Base-by-base conservation (phyloP, 2,797 vertebrate species). In the Thalassophryne amazonica region DNA sequence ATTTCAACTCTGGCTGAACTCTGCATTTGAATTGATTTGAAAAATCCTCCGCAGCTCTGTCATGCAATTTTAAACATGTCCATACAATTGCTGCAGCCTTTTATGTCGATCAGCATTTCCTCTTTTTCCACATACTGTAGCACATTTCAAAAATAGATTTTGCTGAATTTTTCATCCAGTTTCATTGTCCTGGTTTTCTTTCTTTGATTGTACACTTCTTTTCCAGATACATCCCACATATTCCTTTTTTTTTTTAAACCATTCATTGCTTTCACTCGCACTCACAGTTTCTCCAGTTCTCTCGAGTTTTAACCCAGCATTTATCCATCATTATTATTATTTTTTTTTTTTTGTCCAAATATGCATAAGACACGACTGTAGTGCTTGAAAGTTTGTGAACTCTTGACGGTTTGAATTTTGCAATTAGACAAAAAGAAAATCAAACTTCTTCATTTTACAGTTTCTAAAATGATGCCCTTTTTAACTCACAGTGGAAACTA, bases 1-100 rank as follows among this genome's bases (percentile, higher is more conserved):
- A 85, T 81, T 77, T 86, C 45, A 86, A 87, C 86, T 87, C 77
- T 74, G 38, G 58, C 60, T 87, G 86, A 88, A 88, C 84, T 69
- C 80, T 52, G 53, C 69, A 80, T 86, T 86, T 81, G 46, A 84
- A 87, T 85, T 81, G 80, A 85, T 85, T 85, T 84, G 82, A 88
- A 86, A 87, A 86, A 87, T 82, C 72, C 79, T 81, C 74, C 43
- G 31, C 75, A 84, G 69, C 69, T 56, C 47, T 16, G 56, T 80
- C 78, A 84, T 85, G 69, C 77, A 82, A 85, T 82, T 88, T 85
- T 80, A 81, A 85, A 84, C 51, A 69, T 43, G 42, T 69, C 80
- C 57, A 66, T 78, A 81, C 75, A 79, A 84, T 84, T 70, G 77
- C 58, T 15, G 7, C 45, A 5, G 22, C 63, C 66, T 86, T 81